Conservation (phyloP, 2,113 vertebrate genomes). For the Arizona elegans region DNA sequence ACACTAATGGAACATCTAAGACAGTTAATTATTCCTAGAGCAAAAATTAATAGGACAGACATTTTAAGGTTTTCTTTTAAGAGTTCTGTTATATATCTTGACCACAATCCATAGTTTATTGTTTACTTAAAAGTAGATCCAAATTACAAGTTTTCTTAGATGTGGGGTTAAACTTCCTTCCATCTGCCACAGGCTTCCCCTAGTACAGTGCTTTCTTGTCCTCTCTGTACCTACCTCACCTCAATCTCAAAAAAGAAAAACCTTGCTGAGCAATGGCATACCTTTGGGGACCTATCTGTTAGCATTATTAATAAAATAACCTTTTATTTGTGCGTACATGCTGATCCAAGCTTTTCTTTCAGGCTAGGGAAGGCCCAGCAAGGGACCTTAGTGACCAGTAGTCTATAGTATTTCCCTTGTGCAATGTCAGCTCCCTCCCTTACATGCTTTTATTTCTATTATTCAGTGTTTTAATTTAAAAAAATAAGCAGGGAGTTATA, state of each 20-base stretch:
- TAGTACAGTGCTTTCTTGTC: background rate
- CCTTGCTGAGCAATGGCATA: background rate
- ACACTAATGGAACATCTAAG: background rate
- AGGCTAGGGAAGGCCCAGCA: background rate
- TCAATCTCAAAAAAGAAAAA: background rate
- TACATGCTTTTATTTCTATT: background rate
- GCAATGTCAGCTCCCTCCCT: background rate
- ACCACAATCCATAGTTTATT: conserved; percentile 12
- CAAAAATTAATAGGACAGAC: background rate
- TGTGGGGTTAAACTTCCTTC: conserved; percentile 32
- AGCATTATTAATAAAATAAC: background rate
- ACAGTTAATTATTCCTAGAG: background rate
- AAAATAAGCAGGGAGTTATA: background rate
- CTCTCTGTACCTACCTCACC: background rate
- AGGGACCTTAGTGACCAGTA: background rate
- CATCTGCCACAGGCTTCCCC: conserved; percentile 4
- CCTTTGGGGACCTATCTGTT: background rate
- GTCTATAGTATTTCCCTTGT: background rate
- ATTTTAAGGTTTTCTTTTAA: background rate
- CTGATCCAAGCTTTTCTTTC: background rate
- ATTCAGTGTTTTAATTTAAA: background rate
- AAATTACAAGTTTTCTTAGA: conserved; percentile 42
- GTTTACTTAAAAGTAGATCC: background rate
- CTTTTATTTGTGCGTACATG: background rate
- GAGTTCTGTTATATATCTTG: background rate